phyloP scores from a whole-genome alignment of 2,888 invertebrate genomes.

The Dusona sp. region DNA sequence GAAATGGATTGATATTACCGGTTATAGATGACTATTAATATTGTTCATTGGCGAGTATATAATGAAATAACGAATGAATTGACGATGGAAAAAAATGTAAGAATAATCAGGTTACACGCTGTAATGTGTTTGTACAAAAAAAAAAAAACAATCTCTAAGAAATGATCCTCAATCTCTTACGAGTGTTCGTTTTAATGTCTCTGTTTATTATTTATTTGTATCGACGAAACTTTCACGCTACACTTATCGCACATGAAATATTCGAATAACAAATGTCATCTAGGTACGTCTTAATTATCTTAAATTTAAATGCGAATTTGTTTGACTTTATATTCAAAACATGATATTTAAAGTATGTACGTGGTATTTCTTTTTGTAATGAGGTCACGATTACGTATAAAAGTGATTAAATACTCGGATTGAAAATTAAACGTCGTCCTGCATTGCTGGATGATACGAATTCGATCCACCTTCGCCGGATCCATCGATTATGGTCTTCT shows the following conservation, averaged over 20 bases:
- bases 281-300: neutral
- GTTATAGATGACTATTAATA: slow-evolving; percentile 66
- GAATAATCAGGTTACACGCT: slow-evolving; percentile 51
- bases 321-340: slow-evolving; percentile 2
- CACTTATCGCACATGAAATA: slow-evolving; percentile 5
- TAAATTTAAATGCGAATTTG: slow-evolving; percentile 13
- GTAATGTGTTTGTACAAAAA: slow-evolving; percentile 65
- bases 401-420: slow-evolving; percentile 1
- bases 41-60: slow-evolving; percentile 60
- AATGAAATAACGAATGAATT: slow-evolving; percentile 46
- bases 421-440: slow-evolving; percentile 85
- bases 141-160: slow-evolving; percentile 46
- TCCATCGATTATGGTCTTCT: slow-evolving; percentile 88
- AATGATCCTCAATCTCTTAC: slow-evolving; percentile 41
- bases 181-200: slow-evolving; percentile 29
- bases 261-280: slow-evolving; percentile 11
- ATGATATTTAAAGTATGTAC: slow-evolving; percentile 12
- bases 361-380: neutral
- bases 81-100: slow-evolving; percentile 29
- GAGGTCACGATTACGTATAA: slow-evolving; percentile 10
- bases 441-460: slow-evolving; percentile 86
- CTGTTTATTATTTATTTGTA: slow-evolving; percentile 47
- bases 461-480: slow-evolving; percentile 85
- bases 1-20: slow-evolving; percentile 69
- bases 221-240: slow-evolving; percentile 1